These are phyloP conservation scores for Calosoma granatense DNA, from an alignment of 1,140 invertebrate species.

Conservation along the genomic window DNA sequence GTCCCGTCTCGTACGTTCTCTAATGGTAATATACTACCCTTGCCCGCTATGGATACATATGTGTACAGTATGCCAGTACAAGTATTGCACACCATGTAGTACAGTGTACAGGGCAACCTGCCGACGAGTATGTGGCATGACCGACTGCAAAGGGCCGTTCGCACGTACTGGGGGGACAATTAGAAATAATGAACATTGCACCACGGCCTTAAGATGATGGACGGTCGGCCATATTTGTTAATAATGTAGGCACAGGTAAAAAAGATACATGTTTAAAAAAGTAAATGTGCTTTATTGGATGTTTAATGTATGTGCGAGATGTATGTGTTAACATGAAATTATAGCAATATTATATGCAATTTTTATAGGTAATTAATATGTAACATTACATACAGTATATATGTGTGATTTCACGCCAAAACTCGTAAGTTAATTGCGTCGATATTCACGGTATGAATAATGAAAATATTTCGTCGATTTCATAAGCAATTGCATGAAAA, in stretches of 20 bases:
- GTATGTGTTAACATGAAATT: too few relatives aligned
- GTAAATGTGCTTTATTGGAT: too few relatives aligned
- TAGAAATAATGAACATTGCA: constrained; percentile 28
- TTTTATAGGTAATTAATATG: too few relatives aligned
- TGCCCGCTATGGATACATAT: constrained; percentile 28
- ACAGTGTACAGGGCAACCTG: not conserved
- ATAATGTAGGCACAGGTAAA: constrained; percentile 12
- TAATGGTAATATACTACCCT: constrained; percentile 32
- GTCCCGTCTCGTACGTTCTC: constrained; percentile 3
- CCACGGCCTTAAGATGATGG: constrained; percentile 21
- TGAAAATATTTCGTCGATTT: too few relatives aligned
- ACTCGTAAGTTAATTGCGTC: too few relatives aligned
- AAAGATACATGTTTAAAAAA: not conserved
- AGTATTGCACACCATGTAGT: not conserved
- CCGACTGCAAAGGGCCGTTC: constrained; percentile 14
- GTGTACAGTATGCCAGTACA: constrained; percentile 21
- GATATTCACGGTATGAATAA: too few relatives aligned
- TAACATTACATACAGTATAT: too few relatives aligned
- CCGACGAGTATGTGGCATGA: not conserved
- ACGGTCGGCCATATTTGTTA: constrained; percentile 19
- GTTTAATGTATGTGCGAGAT: too few relatives aligned
- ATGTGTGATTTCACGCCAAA: too few relatives aligned
- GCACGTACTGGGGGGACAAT: constrained; percentile 25
- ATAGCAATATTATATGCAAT: too few relatives aligned
- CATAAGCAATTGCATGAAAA: too few relatives aligned